Percentiles rank a stretch among this genome's conserved stretches.
These are phyloP conservation scores for Callimorpha dominula DNA, from an alignment of 2,888 invertebrate species.

Conservation along the genomic window DNA sequence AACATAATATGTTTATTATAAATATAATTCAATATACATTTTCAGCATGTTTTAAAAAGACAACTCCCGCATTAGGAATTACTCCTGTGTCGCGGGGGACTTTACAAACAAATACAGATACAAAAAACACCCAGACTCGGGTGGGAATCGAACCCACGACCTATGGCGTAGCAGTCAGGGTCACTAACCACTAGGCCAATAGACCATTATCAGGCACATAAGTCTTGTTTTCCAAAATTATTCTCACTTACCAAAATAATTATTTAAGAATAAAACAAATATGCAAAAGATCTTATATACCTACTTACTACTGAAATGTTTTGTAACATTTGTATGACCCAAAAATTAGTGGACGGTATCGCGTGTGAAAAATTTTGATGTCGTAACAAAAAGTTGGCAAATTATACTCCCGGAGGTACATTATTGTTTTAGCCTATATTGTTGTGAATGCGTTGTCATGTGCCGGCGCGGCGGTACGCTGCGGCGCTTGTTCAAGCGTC, in stretches of 20 bases:
- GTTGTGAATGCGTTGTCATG: conserved; percentile 49
- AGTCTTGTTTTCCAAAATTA: background rate
- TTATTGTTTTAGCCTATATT: conserved; percentile 49
- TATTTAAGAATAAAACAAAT: background rate
- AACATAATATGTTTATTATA: too few relatives aligned
- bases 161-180: too few relatives aligned
- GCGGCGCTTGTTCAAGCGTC: conserved; percentile 43
- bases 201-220: background rate
- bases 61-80: too few relatives aligned
- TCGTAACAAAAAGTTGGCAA: conserved; percentile 34
- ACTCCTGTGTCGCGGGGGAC: too few relatives aligned
- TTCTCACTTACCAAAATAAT: too few relatives aligned
- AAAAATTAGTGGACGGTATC: conserved; percentile 5
- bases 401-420: conserved; percentile 34
- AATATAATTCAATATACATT: background rate
- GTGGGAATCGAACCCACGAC: too few relatives aligned
- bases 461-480: conserved; percentile 26
- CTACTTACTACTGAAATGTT: conserved; percentile 1
- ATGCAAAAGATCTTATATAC: background rate
- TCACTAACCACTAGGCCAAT: too few relatives aligned
- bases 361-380: conserved; percentile 19
- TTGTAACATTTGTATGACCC: conserved; percentile 2
- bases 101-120: too few relatives aligned
- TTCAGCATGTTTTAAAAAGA: too few relatives aligned
- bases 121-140: too few relatives aligned